phyloP scores from a whole-genome alignment of 2,797 vertebrate genomes.

The Tragelaphus oryx region DNA sequence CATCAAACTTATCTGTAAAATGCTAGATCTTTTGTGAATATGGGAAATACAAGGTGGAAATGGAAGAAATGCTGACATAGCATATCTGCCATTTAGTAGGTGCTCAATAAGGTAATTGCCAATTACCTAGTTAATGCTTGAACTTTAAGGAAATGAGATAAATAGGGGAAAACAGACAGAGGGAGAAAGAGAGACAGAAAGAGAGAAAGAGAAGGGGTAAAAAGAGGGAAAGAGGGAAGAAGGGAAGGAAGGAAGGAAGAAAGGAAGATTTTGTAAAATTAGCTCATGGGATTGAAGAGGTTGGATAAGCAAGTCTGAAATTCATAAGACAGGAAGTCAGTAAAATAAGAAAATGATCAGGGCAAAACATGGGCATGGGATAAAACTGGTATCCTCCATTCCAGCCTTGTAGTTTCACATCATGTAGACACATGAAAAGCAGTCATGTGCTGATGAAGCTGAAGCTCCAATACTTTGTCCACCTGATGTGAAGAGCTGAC shows the following conservation, averaged over 20 bases:
- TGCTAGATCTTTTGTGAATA: not conserved
- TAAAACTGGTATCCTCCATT: not conserved
- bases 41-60: not conserved
- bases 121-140: not conserved
- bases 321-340: not conserved
- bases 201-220: not conserved
- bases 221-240: not conserved
- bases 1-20: not conserved
- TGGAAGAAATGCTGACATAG: not conserved
- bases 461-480: not conserved
- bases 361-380: not conserved
- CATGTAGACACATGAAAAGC: not conserved
- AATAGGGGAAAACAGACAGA: not conserved
- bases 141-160: not conserved
- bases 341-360: not conserved
- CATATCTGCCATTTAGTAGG: not conserved
- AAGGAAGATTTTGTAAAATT: not conserved
- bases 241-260: not conserved
- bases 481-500: not conserved
- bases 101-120: not conserved
- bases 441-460: not conserved
- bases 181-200: not conserved
- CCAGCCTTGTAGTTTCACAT: not conserved
- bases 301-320: not conserved
- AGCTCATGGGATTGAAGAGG: not conserved